Evolutionary conservation across 2,113 vertebrate species (phyloP).

Genomic region (Naja naja): DNA sequence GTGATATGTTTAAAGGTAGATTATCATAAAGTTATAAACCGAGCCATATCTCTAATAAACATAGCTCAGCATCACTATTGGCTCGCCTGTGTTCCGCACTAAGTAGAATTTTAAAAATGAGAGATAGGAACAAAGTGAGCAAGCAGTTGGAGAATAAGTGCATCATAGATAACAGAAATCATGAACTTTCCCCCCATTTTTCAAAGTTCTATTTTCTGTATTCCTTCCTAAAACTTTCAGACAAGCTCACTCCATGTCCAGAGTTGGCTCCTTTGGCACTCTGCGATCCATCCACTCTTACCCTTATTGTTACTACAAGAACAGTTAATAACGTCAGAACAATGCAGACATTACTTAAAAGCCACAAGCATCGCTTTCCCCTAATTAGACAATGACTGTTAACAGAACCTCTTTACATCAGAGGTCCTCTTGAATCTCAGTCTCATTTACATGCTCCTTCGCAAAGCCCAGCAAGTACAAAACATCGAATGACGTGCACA

Average conservation of each 20-base stretch:
- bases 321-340: background rate
- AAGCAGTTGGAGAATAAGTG: background rate
- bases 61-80: background rate
- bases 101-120: background rate
- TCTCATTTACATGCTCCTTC: background rate
- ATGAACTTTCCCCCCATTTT: background rate
- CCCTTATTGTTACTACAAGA: background rate
- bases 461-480: background rate
- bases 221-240: background rate
- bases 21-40: background rate
- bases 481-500: background rate
- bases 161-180: background rate
- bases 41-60: background rate
- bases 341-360: background rate
- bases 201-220: background rate
- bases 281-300: background rate
- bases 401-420: background rate
- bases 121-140: background rate
- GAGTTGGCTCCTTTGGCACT: background rate
- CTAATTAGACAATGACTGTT: background rate
- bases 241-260: background rate
- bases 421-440: background rate
- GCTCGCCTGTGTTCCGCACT: background rate
- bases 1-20: background rate
- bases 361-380: background rate